Evolutionary conservation across 2,888 invertebrate species (phyloP).

Genomic region (Plemyria rubiginata): DNA sequence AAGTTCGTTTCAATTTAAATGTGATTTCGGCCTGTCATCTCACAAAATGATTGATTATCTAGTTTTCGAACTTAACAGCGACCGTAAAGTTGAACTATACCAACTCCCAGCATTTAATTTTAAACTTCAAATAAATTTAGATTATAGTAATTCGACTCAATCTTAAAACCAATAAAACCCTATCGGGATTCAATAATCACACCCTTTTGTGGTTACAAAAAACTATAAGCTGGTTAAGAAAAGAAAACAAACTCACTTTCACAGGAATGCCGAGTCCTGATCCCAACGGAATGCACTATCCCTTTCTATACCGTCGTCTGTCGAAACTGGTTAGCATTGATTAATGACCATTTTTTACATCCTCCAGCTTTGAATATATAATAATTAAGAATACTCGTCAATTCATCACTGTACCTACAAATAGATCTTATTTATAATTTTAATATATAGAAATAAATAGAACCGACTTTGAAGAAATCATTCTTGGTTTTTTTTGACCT

Average conservation of each 20-base stretch:
- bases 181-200: conserved; percentile 46
- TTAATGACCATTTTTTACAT: conserved; percentile 68
- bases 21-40: conserved; percentile 22
- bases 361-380: conserved; percentile 54
- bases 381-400: conserved; percentile 71
- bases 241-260: conserved; percentile 73
- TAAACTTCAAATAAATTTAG: conserved; percentile 40
- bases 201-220: conserved; percentile 53
- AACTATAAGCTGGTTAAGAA: conserved; percentile 59
- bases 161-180: conserved; percentile 40
- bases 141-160: conserved; percentile 34
- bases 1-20: conserved; percentile 27
- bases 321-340: conserved; percentile 73
- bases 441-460: too few species aligned
- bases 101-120: conserved; percentile 38
- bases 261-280: conserved; percentile 60
- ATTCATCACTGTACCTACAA: too few species aligned
- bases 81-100: conserved; percentile 1
- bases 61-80: neutral
- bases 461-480: too few species aligned
- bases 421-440: too few species aligned
- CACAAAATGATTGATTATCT: conserved; percentile 28
- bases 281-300: conserved; percentile 72
- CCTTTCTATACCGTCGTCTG: conserved; percentile 57
- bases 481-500: too few species aligned